A percentile compares a stretch with the other conserved stretches of the same genome.
These are phyloP conservation scores for Lepas anatifera DNA, from an alignment of 2,888 invertebrate species.

Conservation along the genomic window DNA sequence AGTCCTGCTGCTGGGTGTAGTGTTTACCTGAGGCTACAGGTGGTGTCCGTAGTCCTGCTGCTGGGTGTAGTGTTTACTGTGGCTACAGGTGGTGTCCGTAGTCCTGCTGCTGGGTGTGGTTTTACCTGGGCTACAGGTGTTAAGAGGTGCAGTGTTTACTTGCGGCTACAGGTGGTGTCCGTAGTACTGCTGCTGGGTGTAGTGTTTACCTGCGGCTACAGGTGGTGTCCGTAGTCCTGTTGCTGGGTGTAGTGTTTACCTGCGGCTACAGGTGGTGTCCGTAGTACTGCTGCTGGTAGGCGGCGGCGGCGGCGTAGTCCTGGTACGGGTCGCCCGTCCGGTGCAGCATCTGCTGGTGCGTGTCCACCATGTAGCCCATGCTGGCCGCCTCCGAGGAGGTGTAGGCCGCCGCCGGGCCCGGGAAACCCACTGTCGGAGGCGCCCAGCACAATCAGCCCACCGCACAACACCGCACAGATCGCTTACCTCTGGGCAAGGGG, in stretches of 20 bases:
- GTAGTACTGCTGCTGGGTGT: constrained; percentile 83
- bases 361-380: constrained; percentile 91
- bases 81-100: too few relatives aligned
- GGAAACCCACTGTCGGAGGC: constrained; percentile 58
- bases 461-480: too few relatives aligned
- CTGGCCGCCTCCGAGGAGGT: constrained; percentile 87
- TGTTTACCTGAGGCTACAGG: constrained; percentile 46
- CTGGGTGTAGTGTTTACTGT: too few relatives aligned
- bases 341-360: constrained; percentile 61
- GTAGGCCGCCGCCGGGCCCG: constrained; percentile 90
- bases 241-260: constrained; percentile 40
- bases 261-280: constrained; percentile 68
- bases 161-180: constrained; percentile 68
- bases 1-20: too few relatives aligned
- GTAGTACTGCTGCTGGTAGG: constrained; percentile 79
- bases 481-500: too few relatives aligned
- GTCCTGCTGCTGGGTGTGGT: too few relatives aligned
- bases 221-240: constrained; percentile 78
- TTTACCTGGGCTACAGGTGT: too few relatives aligned
- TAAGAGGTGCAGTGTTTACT: too few relatives aligned
- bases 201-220: too few relatives aligned
- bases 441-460: constrained; percentile 35
- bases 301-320: constrained; percentile 87
- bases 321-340: constrained; percentile 74
- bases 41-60: constrained; percentile 91